Percentiles rank a stretch among this genome's conserved stretches.
These are phyloP conservation scores for Phaethornis superciliosus DNA, from an alignment of 2,113 vertebrate species.

Conservation along the genomic window DNA sequence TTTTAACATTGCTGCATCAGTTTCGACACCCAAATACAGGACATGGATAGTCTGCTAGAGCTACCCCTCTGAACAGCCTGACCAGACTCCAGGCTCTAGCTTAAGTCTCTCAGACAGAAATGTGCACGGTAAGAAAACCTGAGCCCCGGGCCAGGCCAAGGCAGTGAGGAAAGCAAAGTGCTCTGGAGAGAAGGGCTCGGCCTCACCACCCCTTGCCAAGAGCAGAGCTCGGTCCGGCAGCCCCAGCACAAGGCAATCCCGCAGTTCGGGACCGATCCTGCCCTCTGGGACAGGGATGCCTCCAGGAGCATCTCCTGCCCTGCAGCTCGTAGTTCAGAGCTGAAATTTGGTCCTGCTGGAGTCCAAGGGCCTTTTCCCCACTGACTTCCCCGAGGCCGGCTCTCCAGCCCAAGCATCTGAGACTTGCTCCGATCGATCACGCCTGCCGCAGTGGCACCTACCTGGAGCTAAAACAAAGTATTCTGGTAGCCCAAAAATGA, in stretches of 20 bases:
- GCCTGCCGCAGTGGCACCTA: slow-evolving; percentile 71
- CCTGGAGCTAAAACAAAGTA: slow-evolving; percentile 97
- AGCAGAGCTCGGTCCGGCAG: not conserved
- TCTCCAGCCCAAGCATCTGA: not conserved
- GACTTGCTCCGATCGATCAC: slow-evolving; percentile 5
- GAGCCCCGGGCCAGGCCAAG: not conserved
- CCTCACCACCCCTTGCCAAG: fast-evolving
- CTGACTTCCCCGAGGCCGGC: not conserved
- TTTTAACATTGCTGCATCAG: not conserved
- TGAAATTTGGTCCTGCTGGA: not conserved
- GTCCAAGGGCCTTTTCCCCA: not conserved
- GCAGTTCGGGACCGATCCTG: fast-evolving
- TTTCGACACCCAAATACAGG: not conserved
- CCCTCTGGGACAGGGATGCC: not conserved
- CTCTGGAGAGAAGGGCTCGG: not conserved
- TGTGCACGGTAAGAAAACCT: not conserved
- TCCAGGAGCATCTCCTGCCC: not conserved
- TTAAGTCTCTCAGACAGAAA: not conserved
- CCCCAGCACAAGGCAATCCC: not conserved
- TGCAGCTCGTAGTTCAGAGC: fast-evolving
- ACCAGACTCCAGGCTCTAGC: not conserved
- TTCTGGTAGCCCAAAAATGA: slow-evolving; percentile 81
- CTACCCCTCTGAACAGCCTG: not conserved
- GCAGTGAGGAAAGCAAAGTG: not conserved
- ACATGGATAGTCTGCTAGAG: not conserved